A percentile compares a stretch with the other conserved stretches of the same genome.
Evolutionary conservation across 2,888 invertebrate species (phyloP).

Genomic region (Merodon equestris): DNA sequence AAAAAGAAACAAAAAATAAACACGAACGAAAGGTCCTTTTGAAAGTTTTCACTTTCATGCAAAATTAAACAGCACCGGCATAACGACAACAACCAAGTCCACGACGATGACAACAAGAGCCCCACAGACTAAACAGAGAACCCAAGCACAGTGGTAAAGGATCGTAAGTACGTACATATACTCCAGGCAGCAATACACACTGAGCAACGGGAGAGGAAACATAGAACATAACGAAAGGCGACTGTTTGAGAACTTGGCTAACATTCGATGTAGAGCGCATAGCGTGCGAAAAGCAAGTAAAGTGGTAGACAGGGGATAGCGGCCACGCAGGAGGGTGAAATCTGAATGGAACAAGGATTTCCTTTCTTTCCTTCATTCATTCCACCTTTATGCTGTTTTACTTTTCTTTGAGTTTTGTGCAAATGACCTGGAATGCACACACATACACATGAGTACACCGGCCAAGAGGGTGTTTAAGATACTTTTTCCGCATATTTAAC

Average conservation of each 20-base stretch:
- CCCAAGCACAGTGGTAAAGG: too few species aligned
- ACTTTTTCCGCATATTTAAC: constrained; percentile 57
- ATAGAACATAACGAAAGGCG: neutral
- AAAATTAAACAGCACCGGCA: constrained; percentile 61
- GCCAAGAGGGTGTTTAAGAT: constrained; percentile 52
- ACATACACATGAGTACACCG: constrained; percentile 2
- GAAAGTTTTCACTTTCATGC: constrained; percentile 69
- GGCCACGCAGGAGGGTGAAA: neutral
- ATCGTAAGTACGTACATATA: too few species aligned
- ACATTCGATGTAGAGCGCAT: too few species aligned
- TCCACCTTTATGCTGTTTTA: neutral
- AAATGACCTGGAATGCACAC: constrained; percentile 62
- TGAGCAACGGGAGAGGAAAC: neutral
- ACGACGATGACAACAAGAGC: constrained; percentile 20
- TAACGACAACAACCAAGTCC: constrained; percentile 10
- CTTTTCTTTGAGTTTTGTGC: constrained; percentile 37
- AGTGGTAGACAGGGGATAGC: neutral
- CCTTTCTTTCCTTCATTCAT: constrained; percentile 18
- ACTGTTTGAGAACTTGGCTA: neutral
- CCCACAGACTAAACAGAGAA: too few species aligned
- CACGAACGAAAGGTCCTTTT: constrained; percentile 51
- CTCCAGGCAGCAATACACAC: too few species aligned
- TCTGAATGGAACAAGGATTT: constrained; percentile 37
- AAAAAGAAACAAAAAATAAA: constrained; percentile 30
- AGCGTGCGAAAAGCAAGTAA: too few species aligned